phyloP scores from a whole-genome alignment of 1,140 invertebrate genomes.

The Phortica variegata region DNA sequence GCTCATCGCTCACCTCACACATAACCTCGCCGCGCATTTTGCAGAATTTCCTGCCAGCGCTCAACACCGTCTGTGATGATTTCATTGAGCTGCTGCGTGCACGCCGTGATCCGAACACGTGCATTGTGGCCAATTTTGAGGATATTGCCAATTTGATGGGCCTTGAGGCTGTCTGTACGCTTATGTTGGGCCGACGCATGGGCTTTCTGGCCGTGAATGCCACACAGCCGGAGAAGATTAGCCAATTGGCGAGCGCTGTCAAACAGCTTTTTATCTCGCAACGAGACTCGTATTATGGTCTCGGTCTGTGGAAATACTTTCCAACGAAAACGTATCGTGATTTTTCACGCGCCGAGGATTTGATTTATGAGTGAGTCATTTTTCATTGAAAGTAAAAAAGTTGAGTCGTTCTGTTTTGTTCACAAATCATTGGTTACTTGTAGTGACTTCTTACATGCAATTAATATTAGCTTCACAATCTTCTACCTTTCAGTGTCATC shows the following conservation, averaged over 20 bases:
- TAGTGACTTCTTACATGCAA: too few relatives aligned
- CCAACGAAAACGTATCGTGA: constrained; percentile 72
- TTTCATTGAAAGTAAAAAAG: too few relatives aligned
- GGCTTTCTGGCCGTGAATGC: constrained; percentile 71
- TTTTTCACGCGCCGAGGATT: constrained; percentile 73
- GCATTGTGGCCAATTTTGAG: constrained; percentile 66
- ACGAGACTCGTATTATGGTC: constrained; percentile 77
- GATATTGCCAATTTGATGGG: constrained; percentile 74
- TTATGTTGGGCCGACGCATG: constrained; percentile 76
- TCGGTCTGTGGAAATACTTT: constrained; percentile 80
- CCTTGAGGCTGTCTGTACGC: constrained; percentile 75
- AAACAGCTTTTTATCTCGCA: constrained; percentile 74
- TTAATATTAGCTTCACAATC: too few relatives aligned
- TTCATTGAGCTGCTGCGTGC: constrained; percentile 69
- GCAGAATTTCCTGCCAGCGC: constrained; percentile 72
- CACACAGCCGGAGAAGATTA: constrained; percentile 59
- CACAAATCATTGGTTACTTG: too few relatives aligned
- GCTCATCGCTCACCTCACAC: constrained; percentile 72
- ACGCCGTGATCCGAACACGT: constrained; percentile 58
- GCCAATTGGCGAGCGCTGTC: constrained; percentile 67
- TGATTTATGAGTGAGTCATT: constrained; percentile 68
- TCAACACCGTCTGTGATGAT: constrained; percentile 77
- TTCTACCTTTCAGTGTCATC: constrained; percentile 63
- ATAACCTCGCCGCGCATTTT: constrained; percentile 77
- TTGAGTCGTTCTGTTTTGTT: too few relatives aligned